Conservation (phyloP, 2,888 invertebrate genomes). For the Dryocosmus kuriphilus region DNA sequence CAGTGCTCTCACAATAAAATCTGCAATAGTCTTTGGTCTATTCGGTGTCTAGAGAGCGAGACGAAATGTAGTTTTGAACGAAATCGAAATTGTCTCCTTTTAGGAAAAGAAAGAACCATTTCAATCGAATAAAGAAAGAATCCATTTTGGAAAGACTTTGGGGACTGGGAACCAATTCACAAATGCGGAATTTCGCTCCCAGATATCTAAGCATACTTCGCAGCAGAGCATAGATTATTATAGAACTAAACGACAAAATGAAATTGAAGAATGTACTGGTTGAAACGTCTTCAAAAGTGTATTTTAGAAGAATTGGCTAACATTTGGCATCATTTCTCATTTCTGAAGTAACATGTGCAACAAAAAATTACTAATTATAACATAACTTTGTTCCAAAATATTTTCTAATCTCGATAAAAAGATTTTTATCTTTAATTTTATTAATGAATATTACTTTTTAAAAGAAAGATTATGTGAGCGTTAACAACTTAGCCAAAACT, state of each 20-base stretch:
- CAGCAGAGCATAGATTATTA: too few species aligned
- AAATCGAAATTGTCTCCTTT: not conserved
- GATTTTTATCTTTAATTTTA: not conserved
- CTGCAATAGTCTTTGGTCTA: not conserved
- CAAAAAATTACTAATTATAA: too few species aligned
- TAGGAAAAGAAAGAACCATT: not conserved
- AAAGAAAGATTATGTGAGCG: not conserved
- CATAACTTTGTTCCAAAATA: too few species aligned
- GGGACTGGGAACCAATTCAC: not conserved
- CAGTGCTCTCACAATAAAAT: conserved; percentile 15
- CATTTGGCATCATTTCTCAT: too few species aligned
- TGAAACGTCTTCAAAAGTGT: too few species aligned
- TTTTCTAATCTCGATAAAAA: not conserved
- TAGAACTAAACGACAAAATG: too few species aligned
- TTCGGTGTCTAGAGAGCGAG: not conserved
- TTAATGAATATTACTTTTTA: not conserved
- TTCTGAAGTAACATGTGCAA: too few species aligned
- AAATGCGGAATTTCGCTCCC: not conserved
- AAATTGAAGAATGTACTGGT: too few species aligned
- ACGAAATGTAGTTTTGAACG: not conserved
- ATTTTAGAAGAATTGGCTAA: too few species aligned
- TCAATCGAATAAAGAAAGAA: not conserved
- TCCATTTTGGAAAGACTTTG: not conserved
- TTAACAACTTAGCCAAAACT: not conserved
- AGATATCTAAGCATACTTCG: not conserved